Evolutionary conservation across 2,888 invertebrate genomes (phyloP).

Genomic region (Hypsopygia costalis): DNA sequence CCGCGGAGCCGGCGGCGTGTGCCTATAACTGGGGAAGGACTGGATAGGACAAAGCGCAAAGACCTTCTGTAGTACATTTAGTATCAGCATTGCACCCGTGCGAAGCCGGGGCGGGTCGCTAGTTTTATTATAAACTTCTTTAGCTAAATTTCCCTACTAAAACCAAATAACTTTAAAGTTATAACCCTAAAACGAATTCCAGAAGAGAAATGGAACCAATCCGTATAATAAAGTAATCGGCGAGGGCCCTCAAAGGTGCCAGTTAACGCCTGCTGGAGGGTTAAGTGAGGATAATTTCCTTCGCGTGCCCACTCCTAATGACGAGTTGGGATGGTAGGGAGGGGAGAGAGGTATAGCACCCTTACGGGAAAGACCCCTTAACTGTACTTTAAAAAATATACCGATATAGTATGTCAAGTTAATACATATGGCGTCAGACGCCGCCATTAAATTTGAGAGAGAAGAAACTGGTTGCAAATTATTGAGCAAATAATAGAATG

Average conservation of each 20-base stretch:
- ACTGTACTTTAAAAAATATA: not conserved
- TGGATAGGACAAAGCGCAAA: too few species aligned
- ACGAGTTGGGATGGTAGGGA: slow-evolving; percentile 6
- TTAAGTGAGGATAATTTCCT: slow-evolving; percentile 79
- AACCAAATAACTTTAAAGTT: slow-evolving; percentile 2
- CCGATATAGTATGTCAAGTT: not conserved
- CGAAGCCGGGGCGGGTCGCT: too few species aligned
- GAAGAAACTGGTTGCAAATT: too few species aligned
- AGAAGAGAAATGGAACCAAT: slow-evolving; percentile 66
- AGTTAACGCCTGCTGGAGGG: slow-evolving; percentile 77
- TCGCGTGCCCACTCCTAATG: slow-evolving; percentile 68
- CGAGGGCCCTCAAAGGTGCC: slow-evolving; percentile 75
- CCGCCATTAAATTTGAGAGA: too few species aligned
- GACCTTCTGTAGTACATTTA: too few species aligned
- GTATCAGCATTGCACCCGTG: too few species aligned
- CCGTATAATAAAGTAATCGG: slow-evolving; percentile 75
- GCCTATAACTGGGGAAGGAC: too few species aligned
- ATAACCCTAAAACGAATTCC: slow-evolving; percentile 25
- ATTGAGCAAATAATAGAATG: too few species aligned
- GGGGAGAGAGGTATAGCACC: not conserved
- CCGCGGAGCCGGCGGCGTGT: too few species aligned
- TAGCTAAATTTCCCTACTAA: not conserved
- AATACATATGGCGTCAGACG: too few species aligned
- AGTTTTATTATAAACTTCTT: too few species aligned
- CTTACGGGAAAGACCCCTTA: not conserved